phyloP scores from a whole-genome alignment of 2,888 invertebrate genomes.

The Drosophila eohydei region DNA sequence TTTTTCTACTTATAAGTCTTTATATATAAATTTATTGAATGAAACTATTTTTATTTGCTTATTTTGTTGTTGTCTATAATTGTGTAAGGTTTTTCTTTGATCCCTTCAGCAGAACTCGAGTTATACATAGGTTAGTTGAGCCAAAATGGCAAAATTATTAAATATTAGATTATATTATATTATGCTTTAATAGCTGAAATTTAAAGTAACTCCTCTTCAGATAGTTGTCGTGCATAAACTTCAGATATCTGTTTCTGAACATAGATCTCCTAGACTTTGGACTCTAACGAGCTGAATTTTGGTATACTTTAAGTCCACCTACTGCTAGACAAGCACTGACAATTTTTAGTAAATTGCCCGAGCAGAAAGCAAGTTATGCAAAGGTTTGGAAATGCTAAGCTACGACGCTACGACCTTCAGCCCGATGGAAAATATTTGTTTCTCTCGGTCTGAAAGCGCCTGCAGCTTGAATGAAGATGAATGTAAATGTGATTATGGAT shows the following conservation, averaged over 20 bases:
- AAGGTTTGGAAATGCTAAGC: not conserved
- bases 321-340: not conserved
- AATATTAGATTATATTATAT: too few relatives aligned
- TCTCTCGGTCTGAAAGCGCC: slow-evolving; percentile 6
- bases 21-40: not conserved
- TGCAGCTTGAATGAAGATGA: slow-evolving; percentile 16
- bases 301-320: not conserved
- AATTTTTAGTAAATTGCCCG: too few relatives aligned
- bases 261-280: not conserved
- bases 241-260: not conserved
- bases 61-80: not conserved
- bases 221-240: not conserved
- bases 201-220: too few relatives aligned
- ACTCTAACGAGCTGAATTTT: not conserved
- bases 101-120: slow-evolving; percentile 3
- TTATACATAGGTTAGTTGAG: not conserved
- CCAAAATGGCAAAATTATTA: too few relatives aligned
- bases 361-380: slow-evolving; percentile 1
- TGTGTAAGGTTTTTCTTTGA: not conserved
- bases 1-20: not conserved
- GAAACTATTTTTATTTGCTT: not conserved
- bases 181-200: too few relatives aligned
- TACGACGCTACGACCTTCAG: slow-evolving; percentile 13
- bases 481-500: slow-evolving; percentile 7
- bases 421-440: not conserved